These are phyloP conservation scores for Cephalopholis sonnerati DNA, from an alignment of 2,113 vertebrate genomes.

Conservation along the genomic window DNA sequence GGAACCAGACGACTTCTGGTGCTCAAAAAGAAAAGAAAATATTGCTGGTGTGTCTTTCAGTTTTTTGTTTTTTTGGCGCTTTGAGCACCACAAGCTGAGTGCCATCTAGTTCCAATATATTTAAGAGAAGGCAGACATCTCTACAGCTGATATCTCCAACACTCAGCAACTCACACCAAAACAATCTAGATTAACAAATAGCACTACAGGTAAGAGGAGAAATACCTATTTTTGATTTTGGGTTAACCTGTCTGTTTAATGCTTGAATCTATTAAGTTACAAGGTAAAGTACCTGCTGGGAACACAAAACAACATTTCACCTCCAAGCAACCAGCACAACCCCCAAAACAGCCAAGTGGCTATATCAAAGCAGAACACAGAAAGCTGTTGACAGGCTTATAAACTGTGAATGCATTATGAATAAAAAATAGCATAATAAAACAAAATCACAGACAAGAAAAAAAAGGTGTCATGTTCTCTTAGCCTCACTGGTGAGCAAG, in stretches of 20 bases:
- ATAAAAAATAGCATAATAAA: constrained; percentile 10
- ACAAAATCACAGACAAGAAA: constrained; percentile 49
- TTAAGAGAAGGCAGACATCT: too few relatives aligned
- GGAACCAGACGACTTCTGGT: too few relatives aligned
- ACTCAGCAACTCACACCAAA: too few relatives aligned
- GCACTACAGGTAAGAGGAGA: too few relatives aligned
- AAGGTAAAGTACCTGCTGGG: background rate
- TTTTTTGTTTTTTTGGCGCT: too few relatives aligned
- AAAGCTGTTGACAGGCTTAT: constrained; percentile 39
- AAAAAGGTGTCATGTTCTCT: constrained; percentile 54
- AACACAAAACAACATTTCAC: constrained; percentile 3
- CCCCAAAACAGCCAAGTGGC: constrained; percentile 17
- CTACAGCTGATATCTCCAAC: too few relatives aligned
- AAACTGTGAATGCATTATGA: constrained; percentile 46
- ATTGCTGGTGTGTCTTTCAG: too few relatives aligned
- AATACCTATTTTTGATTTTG: too few relatives aligned
- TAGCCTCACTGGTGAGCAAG: constrained; percentile 68
- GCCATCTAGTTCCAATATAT: too few relatives aligned
- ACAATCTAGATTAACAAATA: too few relatives aligned
- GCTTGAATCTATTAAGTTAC: background rate
- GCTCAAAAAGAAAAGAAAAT: too few relatives aligned
- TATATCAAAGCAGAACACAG: constrained; percentile 51
- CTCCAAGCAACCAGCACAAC: constrained; percentile 12
- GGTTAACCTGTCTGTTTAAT: background rate
- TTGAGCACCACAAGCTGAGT: too few relatives aligned